A percentile compares a stretch with the other conserved stretches of the same genome.
Conservation (phyloP, 2,797 vertebrate genomes). For the Corythornis leucogaster region DNA sequence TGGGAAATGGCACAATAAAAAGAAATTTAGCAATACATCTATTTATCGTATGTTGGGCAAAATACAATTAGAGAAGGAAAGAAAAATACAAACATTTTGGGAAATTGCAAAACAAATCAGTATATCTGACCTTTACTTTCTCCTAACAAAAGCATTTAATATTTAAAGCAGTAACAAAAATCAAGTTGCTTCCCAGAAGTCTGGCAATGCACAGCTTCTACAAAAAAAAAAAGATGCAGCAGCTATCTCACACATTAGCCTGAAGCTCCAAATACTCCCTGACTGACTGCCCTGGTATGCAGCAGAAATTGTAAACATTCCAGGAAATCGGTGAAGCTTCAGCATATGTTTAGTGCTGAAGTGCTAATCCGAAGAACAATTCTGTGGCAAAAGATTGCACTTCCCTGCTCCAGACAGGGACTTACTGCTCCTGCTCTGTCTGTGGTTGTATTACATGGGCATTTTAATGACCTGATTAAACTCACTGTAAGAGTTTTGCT, state of each 20-base stretch:
- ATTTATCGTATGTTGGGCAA: background rate
- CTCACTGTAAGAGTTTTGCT: background rate
- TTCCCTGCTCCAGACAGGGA: background rate
- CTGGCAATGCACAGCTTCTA: background rate
- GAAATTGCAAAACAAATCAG: background rate
- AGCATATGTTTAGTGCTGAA: background rate
- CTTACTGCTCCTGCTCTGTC: background rate
- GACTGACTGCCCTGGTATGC: background rate
- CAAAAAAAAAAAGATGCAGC: background rate
- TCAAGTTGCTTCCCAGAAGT: background rate
- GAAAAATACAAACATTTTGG: background rate
- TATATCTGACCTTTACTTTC: background rate
- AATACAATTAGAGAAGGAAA: background rate
- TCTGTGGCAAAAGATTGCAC: background rate
- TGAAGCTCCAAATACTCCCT: background rate
- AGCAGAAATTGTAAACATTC: background rate
- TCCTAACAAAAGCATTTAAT: background rate
- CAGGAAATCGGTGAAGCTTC: background rate
- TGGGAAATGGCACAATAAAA: background rate
- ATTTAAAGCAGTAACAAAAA: background rate
- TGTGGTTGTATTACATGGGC: background rate
- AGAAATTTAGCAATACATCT: background rate
- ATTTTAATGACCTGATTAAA: slow-evolving; percentile 31
- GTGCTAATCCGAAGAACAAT: background rate
- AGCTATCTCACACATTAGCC: background rate